Conservation (phyloP, 2,113 vertebrate species). For the Prunella himalayana region DNA sequence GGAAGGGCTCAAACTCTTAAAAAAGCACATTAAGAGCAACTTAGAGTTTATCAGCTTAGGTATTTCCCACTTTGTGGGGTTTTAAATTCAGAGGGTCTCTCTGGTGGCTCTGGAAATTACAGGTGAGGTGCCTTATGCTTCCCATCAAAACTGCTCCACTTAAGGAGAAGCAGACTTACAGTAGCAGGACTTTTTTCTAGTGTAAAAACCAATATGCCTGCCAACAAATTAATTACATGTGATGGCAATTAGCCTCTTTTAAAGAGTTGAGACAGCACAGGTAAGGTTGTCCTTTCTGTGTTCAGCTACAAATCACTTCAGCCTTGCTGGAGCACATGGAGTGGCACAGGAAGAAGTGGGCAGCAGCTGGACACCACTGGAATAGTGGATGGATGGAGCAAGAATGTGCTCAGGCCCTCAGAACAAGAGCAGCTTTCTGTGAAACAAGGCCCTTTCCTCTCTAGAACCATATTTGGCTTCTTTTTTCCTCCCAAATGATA, state of each 20-base stretch:
- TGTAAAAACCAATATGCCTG: not conserved
- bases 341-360: not conserved
- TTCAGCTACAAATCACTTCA: not conserved
- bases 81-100: not conserved
- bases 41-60: not conserved
- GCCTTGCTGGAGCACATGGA: not conserved
- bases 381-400: too few relatives aligned
- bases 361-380: not conserved
- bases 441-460: not conserved
- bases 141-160: not conserved
- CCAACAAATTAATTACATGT: not conserved
- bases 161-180: not conserved
- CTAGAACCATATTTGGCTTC: not conserved
- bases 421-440: not conserved
- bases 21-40: not conserved
- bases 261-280: not conserved
- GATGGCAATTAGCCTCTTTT: not conserved
- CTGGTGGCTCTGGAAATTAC: not conserved
- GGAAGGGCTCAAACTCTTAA: not conserved
- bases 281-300: not conserved
- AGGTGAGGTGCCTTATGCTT: not conserved
- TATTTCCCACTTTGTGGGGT: not conserved
- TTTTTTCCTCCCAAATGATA: accelerated
- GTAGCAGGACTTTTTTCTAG: not conserved
- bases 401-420: not conserved